These are phyloP conservation scores for Cecropterus lyciades DNA, from an alignment of 1,140 invertebrate species.

Conservation along the genomic window DNA sequence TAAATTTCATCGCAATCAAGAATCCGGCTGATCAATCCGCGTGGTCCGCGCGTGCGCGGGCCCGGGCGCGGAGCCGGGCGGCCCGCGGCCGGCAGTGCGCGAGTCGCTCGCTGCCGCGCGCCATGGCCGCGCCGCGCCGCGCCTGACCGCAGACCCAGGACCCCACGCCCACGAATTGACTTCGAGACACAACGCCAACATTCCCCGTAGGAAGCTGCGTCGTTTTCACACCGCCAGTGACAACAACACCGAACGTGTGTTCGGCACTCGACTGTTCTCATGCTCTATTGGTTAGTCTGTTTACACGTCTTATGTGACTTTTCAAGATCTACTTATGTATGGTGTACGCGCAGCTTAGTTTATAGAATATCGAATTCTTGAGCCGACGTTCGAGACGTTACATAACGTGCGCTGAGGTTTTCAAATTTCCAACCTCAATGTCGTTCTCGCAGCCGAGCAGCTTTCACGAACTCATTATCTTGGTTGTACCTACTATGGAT, in stretches of 20 bases:
- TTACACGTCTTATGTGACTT: background rate
- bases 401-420: constrained; percentile 57
- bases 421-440: constrained; percentile 8
- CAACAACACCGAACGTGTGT: constrained; percentile 68
- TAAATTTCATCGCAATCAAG: constrained; percentile 80
- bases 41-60: constrained; percentile 42
- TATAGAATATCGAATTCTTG: constrained; percentile 39
- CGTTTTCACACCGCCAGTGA: constrained; percentile 56
- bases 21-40: constrained; percentile 73
- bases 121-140: constrained; percentile 69
- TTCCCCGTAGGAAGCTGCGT: constrained; percentile 44
- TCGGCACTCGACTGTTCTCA: constrained; percentile 78
- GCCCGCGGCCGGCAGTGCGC: constrained; percentile 35
- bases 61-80: constrained; percentile 36
- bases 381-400: constrained; percentile 54
- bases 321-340: background rate
- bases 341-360: background rate
- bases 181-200: constrained; percentile 39
- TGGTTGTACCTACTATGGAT: background rate
- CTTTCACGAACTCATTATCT: background rate
- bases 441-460: background rate
- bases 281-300: constrained; percentile 77
- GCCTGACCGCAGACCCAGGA: constrained; percentile 59
- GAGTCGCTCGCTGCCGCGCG: constrained; percentile 51
- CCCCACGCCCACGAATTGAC: constrained; percentile 43